Base-by-base conservation (phyloP, 2,797 vertebrate species). In the Epinephelus awoara region DNA sequence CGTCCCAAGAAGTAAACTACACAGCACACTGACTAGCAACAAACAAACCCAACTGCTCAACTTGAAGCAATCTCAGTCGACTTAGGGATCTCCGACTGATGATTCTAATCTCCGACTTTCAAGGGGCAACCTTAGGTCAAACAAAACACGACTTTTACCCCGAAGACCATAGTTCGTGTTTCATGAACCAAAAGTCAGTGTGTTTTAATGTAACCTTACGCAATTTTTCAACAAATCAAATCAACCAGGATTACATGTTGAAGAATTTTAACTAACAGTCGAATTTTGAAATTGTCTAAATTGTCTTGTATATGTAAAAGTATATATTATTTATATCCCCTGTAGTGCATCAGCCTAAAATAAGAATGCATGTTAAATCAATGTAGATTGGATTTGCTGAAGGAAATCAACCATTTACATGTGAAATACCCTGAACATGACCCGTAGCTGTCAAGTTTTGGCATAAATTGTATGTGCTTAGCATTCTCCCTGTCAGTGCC, bases 401-500 rank as follows among this genome's bases (percentile, higher is more conserved):
- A 68, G 65, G 12, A 44, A 64, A 56, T 57, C 54, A 57, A 19
- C 2, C 0, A 15, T 66, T 64, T 5, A 29, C 10, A 29, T 51
- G 29, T 68, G 29, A 71, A 67, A 75, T 50, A 66, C 23, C 49
- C 19, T n/a, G 11, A 50, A 67, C 67, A 38, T 73, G 52, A 64
- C 14, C 29, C 15, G 1, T 44, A 17, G 5, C 46, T 66, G 19
- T 34, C 17, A 1, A 34, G 44, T n/a, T 85, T 56, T 73, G 71
- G 68, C 29, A 66, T 23, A 42, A 18, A 21, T 40, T 38, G 42
- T 13, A 40, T 75, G 27, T 72, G 54, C 42, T 47, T 1, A 63
- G 40, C 63, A 13, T 54, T 56, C 59, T 65, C 54, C n/a, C 7
- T 25, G 58, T 82, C 56, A 21, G 3, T 85, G 63, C 72, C 44